phyloP scores from a whole-genome alignment of 2,888 invertebrate species.

The Alviniconcha strummeri region DNA sequence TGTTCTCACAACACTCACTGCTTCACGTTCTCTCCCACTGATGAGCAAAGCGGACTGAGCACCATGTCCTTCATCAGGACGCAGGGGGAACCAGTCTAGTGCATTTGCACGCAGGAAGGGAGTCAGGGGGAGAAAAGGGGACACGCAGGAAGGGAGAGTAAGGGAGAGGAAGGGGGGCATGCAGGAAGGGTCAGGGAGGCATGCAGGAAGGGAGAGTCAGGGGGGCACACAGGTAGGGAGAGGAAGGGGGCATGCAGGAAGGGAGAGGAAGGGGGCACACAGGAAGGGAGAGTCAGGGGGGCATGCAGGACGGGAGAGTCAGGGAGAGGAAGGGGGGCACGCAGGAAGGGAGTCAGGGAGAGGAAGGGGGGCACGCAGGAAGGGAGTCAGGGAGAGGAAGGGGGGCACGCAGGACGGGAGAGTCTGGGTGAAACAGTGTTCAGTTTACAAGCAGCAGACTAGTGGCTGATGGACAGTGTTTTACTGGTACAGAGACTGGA shows the following conservation, averaged over 20 bases:
- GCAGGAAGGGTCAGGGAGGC: background rate
- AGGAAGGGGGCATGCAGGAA: background rate
- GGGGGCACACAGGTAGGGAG: background rate
- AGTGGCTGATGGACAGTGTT: no score
- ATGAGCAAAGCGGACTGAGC: no score
- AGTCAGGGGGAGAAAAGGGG: background rate
- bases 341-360: background rate
- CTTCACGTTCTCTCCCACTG: no score
- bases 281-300: background rate
- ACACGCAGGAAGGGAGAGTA: background rate
- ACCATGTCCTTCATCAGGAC: no score
- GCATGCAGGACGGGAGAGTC: background rate
- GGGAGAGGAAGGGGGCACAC: background rate
- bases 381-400: background rate
- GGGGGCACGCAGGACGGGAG: background rate
- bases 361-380: background rate
- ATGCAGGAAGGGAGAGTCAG: background rate
- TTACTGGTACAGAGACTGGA: no score
- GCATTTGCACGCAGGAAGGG: background rate
- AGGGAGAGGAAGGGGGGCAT: background rate
- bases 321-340: background rate
- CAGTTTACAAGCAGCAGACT: no score
- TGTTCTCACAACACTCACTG: no score
- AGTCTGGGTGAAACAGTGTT: background rate
- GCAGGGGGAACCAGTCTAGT: no score